Evolutionary conservation across 2,888 invertebrate species (phyloP).

Genomic region (Papilio demoleus): DNA sequence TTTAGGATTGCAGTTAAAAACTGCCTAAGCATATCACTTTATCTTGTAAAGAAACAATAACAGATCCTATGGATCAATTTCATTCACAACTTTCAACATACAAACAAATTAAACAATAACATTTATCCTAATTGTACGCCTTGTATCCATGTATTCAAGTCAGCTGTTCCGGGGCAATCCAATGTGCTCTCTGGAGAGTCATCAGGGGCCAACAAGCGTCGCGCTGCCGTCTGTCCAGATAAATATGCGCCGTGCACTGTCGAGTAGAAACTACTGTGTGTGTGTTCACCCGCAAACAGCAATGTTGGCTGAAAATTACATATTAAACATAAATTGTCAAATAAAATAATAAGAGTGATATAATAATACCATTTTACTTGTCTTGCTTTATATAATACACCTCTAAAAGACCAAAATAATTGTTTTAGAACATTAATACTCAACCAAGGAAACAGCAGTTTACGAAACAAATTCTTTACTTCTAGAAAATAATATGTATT

Average conservation of each 20-base stretch:
- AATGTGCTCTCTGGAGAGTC: slow-evolving; percentile 86
- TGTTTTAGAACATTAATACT: too few relatives aligned
- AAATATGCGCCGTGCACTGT: slow-evolving; percentile 97
- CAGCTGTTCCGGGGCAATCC: slow-evolving; percentile 90
- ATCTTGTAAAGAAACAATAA: slow-evolving; percentile 48
- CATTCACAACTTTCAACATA: slow-evolving; percentile 42
- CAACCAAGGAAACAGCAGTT: background rate
- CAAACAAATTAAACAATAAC: slow-evolving; percentile 38
- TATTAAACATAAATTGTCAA: too few relatives aligned
- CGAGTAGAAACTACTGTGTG: slow-evolving; percentile 96
- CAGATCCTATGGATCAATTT: slow-evolving; percentile 45
- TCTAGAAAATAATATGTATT: too few relatives aligned
- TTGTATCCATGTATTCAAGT: slow-evolving; percentile 94
- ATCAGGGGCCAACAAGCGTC: slow-evolving; percentile 86
- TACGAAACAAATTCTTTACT: background rate
- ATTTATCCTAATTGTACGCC: slow-evolving; percentile 87
- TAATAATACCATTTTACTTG: too few relatives aligned
- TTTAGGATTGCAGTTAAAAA: slow-evolving; percentile 41
- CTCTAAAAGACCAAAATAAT: too few relatives aligned
- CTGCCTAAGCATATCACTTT: slow-evolving; percentile 37
- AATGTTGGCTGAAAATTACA: slow-evolving; percentile 87
- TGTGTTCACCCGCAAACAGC: slow-evolving; percentile 97
- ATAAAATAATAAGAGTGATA: too few relatives aligned
- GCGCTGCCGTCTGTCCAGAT: slow-evolving; percentile 92
- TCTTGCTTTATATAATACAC: too few relatives aligned